Conservation (phyloP, 2,888 invertebrate genomes). For the Cantharis rustica region DNA sequence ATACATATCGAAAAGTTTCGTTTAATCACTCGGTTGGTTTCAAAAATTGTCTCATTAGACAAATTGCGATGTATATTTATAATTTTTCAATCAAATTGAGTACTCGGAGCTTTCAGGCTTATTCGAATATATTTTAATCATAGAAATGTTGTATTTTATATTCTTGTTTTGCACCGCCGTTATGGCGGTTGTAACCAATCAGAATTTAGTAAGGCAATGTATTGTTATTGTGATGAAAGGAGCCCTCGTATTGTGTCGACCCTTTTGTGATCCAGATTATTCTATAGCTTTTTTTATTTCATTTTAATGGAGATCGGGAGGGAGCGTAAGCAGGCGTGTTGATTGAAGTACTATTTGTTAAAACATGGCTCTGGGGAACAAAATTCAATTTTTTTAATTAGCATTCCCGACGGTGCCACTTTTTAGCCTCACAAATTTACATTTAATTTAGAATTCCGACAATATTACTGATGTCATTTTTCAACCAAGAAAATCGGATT, state of each 20-base stretch:
- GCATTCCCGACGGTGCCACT: conserved; percentile 32
- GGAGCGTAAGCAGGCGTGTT: conserved; percentile 35
- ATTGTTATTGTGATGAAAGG: conserved; percentile 49
- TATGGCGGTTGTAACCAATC: conserved; percentile 48
- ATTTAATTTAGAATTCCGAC: conserved; percentile 24
- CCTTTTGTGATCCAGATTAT: conserved; percentile 49
- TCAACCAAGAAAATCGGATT: conserved; percentile 2
- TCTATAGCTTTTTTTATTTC: conserved; percentile 46
- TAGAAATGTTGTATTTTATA: conserved; percentile 38
- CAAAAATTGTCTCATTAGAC: neutral
- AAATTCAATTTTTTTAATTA: conserved; percentile 39
- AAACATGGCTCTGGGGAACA: conserved; percentile 35
- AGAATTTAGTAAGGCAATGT: conserved; percentile 41
- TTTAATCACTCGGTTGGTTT: neutral
- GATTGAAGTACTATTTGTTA: conserved; percentile 41
- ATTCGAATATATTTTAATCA: neutral
- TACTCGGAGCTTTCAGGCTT: neutral
- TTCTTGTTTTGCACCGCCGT: conserved; percentile 43
- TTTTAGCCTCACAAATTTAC: conserved; percentile 27
- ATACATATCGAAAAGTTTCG: neutral
- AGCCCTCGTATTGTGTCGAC: conserved; percentile 44
- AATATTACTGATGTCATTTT: conserved; percentile 22
- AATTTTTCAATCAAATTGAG: neutral
- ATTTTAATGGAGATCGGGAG: conserved; percentile 45
- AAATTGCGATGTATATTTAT: neutral